Percentiles rank a stretch among this genome's conserved stretches.
Conservation (phyloP, 2,113 vertebrate genomes). For the Corythoichthys intestinalis region DNA sequence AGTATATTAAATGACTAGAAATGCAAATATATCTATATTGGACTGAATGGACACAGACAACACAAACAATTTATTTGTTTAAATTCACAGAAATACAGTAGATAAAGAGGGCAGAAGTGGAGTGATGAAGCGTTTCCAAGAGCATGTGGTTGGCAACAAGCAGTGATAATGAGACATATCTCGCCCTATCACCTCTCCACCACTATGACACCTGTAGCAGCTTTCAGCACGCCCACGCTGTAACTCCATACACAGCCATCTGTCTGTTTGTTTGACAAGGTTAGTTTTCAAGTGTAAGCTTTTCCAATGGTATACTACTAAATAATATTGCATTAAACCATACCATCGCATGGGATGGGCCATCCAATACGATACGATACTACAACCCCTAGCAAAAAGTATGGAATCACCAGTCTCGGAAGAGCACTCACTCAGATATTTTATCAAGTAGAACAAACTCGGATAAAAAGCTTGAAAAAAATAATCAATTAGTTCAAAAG, state of each 20-base stretch:
- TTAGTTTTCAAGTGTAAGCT: not conserved
- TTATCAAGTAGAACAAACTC: no score
- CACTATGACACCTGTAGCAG: constrained; percentile 35
- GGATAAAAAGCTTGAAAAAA: no score
- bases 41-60: no score
- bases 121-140: constrained; percentile 8
- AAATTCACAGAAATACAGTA: not conserved
- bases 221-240: constrained; percentile 34
- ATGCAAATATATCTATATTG: no score
- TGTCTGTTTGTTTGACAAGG: constrained; percentile 9
- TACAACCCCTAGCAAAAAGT: no score
- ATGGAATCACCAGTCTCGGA: no score
- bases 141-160: constrained; percentile 23
- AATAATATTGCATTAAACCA: not conserved
- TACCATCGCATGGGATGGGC: not conserved
- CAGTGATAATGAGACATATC: constrained; percentile 47
- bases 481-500: no score
- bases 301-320: not conserved
- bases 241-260: constrained; percentile 16
- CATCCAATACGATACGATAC: not conserved
- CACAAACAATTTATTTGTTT: no score
- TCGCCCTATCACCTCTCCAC: constrained; percentile 39
- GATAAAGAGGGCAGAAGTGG: constrained; percentile 2
- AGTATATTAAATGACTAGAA: no score
- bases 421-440: no score